phyloP scores from a whole-genome alignment of 1,140 invertebrate species.

The Brachionus asplanchnoidis region DNA sequence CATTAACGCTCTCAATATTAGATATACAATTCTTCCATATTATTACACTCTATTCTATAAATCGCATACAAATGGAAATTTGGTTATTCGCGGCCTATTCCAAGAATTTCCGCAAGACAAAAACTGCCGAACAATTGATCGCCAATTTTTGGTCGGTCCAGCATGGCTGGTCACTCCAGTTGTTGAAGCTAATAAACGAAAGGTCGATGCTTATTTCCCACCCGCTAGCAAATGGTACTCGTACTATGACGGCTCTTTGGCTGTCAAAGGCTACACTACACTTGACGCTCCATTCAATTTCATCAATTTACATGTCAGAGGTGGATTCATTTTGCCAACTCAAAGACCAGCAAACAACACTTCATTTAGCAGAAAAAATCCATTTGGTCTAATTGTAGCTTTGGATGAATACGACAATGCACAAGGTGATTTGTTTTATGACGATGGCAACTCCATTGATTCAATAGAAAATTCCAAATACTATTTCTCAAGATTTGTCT shows the following conservation, averaged over 20 bases:
- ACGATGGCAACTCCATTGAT: conserved; percentile 42
- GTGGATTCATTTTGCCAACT: conserved; percentile 54
- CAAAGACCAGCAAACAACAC: conserved; percentile 47
- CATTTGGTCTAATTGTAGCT: conserved; percentile 43
- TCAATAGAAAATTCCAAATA: conserved; percentile 31
- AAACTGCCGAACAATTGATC: conserved; percentile 66
- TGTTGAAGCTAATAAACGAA: conserved; percentile 61
- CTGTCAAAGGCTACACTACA: neutral
- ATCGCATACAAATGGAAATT: conserved; percentile 66
- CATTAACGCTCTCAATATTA: conserved; percentile 62
- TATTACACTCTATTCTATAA: conserved; percentile 74
- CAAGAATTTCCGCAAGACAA: conserved; percentile 58
- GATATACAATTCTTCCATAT: conserved; percentile 74
- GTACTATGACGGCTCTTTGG: conserved; percentile 17
- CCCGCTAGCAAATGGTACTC: conserved; percentile 4
- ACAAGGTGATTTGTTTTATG: conserved; percentile 43
- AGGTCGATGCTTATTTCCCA: conserved; percentile 24
- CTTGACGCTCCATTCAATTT: conserved; percentile 46
- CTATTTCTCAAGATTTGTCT: conserved; percentile 12
- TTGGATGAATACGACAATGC: conserved; percentile 37
- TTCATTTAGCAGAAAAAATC: conserved; percentile 43
- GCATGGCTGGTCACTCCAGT: conserved; percentile 70
- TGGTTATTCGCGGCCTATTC: conserved; percentile 72
- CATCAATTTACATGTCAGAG: conserved; percentile 55
- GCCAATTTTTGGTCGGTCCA: conserved; percentile 72